Base-by-base conservation (phyloP, 2,113 vertebrate genomes). In the Pterocles orientalis region DNA sequence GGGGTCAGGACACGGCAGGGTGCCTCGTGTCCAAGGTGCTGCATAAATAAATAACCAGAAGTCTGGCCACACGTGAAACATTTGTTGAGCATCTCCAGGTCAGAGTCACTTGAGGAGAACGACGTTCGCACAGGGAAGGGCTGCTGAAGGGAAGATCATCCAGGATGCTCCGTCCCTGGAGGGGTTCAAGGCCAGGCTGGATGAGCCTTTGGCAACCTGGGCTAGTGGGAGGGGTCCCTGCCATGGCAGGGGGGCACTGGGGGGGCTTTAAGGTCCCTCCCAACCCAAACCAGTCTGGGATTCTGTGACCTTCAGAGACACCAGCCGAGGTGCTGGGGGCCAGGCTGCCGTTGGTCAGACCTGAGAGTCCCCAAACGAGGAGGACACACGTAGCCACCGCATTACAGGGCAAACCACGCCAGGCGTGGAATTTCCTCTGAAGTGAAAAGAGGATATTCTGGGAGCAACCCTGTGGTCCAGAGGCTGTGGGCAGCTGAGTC, bases 291-390 rank as follows among this genome's bases (percentile, higher is more conserved):
- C 39, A 41, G 10, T 41, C 39, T 41, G 39, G 39, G 39, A 41
- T 41, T 41, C 39, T 41, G 39, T 41, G 39, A 41, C 11, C 36
- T 48, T 50, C 0, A 0, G 33, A 82, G 39, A 31, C 54, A 76
- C 9, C 5, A 8, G 70, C 23, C 1, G 0, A 54, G 60, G 54
- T 0, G 8, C n/a, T 41, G 0, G 0, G 33, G 29, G 15, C 54
- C 28, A 45, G 24, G 45, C 39, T 36, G 48, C 47, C 2, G 3
- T 34, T 25, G 45, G 28, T 5, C 73, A 73, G 29, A 69, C 4
- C 36, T 1, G 1, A 26, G 31, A 45, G 36, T 6, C n/a, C 62
- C 36, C 36, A 25, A 2, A 17, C 39, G 20, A 5, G 1, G 28
- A 12, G 50, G n/a, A 61, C 54, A 28, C 13, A 23, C 0, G 1